Evolutionary conservation across 2,888 invertebrate genomes (phyloP).

Genomic region (Napeogenes sylphis): DNA sequence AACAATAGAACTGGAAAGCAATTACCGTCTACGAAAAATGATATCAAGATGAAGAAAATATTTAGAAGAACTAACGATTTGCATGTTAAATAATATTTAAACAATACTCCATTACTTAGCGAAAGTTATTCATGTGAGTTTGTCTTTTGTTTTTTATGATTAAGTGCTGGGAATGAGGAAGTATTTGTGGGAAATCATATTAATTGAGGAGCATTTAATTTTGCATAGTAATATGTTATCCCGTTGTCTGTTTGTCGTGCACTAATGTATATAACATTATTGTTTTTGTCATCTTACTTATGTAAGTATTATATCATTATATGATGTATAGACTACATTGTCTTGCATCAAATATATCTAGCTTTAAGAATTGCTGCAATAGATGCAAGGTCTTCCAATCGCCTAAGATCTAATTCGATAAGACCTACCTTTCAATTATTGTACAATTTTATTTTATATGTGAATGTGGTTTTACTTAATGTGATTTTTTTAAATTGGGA

Average conservation of each 20-base stretch:
- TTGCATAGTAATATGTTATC: not conserved
- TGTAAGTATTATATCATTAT: too few relatives aligned
- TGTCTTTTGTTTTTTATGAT: conserved; percentile 25
- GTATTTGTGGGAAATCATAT: conserved; percentile 14
- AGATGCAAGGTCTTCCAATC: too few relatives aligned
- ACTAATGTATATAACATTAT: not conserved
- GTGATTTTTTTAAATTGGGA: too few relatives aligned
- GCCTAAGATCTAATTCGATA: too few relatives aligned
- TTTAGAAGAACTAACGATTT: not conserved
- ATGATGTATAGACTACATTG: too few relatives aligned
- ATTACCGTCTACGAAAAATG: too few relatives aligned
- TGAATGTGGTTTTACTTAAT: too few relatives aligned
- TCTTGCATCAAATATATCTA: too few relatives aligned
- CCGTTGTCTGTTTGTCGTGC: not conserved
- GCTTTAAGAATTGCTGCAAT: too few relatives aligned
- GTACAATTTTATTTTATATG: too few relatives aligned
- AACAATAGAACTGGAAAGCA: too few relatives aligned
- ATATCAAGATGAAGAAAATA: not conserved
- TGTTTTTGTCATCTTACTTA: not conserved
- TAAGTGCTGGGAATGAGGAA: conserved; percentile 26
- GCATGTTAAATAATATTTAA: not conserved
- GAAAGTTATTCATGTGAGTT: conserved; percentile 12
- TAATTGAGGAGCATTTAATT: not conserved
- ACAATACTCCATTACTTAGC: conserved; percentile 21
- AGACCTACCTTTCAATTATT: too few relatives aligned